Evolutionary conservation across 2,797 vertebrate species (phyloP).

Genomic region (Saxicola maurus): DNA sequence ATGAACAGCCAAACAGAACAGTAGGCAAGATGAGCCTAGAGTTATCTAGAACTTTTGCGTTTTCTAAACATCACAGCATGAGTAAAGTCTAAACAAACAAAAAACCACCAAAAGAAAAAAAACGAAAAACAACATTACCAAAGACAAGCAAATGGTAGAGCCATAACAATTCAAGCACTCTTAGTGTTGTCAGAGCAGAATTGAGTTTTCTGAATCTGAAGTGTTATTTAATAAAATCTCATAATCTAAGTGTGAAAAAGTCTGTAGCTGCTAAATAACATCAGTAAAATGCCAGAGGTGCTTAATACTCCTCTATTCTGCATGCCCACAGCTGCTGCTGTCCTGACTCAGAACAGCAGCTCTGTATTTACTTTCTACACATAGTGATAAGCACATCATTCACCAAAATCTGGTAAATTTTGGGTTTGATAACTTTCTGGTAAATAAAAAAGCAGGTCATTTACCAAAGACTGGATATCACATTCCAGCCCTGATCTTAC

Average conservation of each 20-base stretch:
- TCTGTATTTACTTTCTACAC: not conserved
- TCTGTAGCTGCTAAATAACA: not conserved
- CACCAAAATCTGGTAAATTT: not conserved
- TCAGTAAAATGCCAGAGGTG: not conserved
- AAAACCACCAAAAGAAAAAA: not conserved
- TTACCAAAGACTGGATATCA: not conserved
- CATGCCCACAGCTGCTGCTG: not conserved
- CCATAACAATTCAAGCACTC: not conserved
- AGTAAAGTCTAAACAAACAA: not conserved
- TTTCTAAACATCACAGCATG: not conserved
- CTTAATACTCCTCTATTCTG: not conserved
- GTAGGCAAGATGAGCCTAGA: not conserved
- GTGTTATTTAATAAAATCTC: not conserved
- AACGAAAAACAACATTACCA: not conserved
- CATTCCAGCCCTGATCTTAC: not conserved
- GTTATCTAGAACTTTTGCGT: not conserved
- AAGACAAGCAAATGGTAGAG: not conserved
- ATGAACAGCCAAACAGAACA: not conserved
- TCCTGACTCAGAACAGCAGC: not conserved
- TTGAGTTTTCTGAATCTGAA: not conserved
- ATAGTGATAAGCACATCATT: not conserved
- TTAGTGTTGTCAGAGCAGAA: not conserved
- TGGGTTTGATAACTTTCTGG: too few species aligned
- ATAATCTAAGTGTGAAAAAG: not conserved
- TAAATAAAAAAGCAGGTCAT: not conserved